These are phyloP conservation scores for Diabrotica balteata DNA, from an alignment of 2,888 invertebrate species.

Conservation along the genomic window DNA sequence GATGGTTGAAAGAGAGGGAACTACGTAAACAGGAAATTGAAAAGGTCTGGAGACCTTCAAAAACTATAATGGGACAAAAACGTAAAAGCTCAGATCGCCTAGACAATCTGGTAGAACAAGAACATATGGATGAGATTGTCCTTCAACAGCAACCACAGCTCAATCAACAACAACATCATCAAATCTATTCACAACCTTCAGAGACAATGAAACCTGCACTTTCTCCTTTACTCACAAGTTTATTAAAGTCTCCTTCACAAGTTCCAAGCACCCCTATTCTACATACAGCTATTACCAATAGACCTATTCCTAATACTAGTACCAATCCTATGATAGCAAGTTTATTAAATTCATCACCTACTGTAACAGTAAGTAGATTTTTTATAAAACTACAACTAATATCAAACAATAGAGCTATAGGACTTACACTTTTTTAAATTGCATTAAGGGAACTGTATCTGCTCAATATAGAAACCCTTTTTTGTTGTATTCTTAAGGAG, in stretches of 20 bases:
- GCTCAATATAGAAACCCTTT: no score
- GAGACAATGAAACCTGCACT: conserved; percentile 62
- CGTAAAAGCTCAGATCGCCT: conserved; percentile 55
- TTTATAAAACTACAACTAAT: background rate
- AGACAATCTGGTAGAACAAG: conserved; percentile 52
- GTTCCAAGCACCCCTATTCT: conserved; percentile 57
- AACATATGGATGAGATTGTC: conserved; percentile 45
- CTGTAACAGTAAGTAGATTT: conserved; percentile 34
- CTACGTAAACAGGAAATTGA: conserved; percentile 69
- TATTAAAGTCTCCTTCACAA: conserved; percentile 76
- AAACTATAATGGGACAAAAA: conserved; percentile 51
- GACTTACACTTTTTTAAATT: no score
- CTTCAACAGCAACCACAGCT: conserved; percentile 7
- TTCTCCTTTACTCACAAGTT: conserved; percentile 81
- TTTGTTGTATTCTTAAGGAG: no score
- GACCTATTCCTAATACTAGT: conserved; percentile 51
- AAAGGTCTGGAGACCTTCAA: conserved; percentile 66
- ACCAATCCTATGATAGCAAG: conserved; percentile 65
- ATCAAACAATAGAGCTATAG: no score
- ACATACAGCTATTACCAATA: conserved; percentile 58
- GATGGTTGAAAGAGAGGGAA: conserved; percentile 73
- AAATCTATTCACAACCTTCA: conserved; percentile 32
- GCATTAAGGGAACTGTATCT: no score
- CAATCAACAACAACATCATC: conserved; percentile 33
- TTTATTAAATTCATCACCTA: conserved; percentile 59